Base-by-base conservation (phyloP, 2,888 invertebrate species). In the Atherix ibis region DNA sequence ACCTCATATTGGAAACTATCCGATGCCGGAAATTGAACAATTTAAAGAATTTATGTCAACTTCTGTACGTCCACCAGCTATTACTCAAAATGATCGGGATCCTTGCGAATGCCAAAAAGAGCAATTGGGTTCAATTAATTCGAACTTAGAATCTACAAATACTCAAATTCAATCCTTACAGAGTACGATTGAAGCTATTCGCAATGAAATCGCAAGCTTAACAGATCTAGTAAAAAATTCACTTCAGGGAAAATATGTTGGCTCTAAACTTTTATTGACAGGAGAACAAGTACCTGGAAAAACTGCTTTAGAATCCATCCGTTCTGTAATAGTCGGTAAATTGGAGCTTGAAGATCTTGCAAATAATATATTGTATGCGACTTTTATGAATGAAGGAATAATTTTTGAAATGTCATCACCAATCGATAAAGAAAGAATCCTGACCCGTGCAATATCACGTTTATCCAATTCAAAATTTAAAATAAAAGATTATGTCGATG, bases 341-440 rank as follows among this genome's bases (percentile, higher is more conserved):
- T 27, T 40, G 14, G 36, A 36, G 12, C 25, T 40, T 2, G 10
- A 28, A 9, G 40, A 40, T 12, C 24, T 40, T 14, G 36, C 38
- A 15, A 18, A 36, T 4, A 38, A 34, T n/a, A 40, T 40, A 19
- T 14, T 6, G n/a, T 18, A 33, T 14, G 40, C 40, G n/a, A n/a
- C 27, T 5, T 9, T 4, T 13, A 33, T 31, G 5, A 35, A 18
- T 2, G 19, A 27, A 12, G 40, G 40, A 4, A 37, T 40, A n/a
- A 17, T 28, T 2, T 40, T 40, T 28, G 40, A 40, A 19, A 30
- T 40, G 34, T 19, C 31, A 9, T 34, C 40, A 12, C 26, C 37
- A 2, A 28, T 40, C 12, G 40, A 40, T 18, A 40, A 40, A 19
- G 35, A 37, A 19, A 19, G 37, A 3, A 37, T 40, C 9, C 35